Evolutionary conservation across 2,797 vertebrate genomes (phyloP).

Genomic region (Myripristis murdjan): DNA sequence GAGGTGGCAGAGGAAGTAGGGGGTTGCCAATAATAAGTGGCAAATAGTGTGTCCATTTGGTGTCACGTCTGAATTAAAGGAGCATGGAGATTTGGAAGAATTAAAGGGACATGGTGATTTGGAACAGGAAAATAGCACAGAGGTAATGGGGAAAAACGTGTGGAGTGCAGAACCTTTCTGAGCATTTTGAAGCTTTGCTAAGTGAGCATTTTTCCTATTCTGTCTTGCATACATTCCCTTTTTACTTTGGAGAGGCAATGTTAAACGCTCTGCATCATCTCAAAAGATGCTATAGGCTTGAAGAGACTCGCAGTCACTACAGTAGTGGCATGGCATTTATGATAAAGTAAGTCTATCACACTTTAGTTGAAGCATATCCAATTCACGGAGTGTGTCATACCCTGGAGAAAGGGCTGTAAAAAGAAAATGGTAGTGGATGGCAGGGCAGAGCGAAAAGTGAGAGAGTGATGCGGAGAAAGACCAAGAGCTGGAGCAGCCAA

Average conservation of each 20-base stretch:
- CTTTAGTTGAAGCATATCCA: slow-evolving; percentile 70
- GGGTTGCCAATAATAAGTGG: slow-evolving; percentile 15
- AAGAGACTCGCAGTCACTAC: slow-evolving; percentile 33
- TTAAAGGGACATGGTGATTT: slow-evolving; percentile 26
- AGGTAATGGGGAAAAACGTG: neutral
- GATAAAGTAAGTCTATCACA: slow-evolving; percentile 68
- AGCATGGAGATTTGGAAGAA: slow-evolving; percentile 2
- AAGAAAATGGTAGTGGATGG: slow-evolving; percentile 56
- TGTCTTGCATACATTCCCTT: slow-evolving; percentile 12
- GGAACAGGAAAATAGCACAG: neutral
- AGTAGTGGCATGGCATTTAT: slow-evolving; percentile 37
- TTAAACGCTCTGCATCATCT: slow-evolving; percentile 41
- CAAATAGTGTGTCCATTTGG: slow-evolving; percentile 39
- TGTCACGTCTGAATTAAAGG: slow-evolving; percentile 33
- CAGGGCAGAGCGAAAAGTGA: slow-evolving; percentile 35
- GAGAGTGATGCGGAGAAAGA: slow-evolving; percentile 35
- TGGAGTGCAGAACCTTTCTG: neutral
- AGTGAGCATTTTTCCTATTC: slow-evolving; percentile 30
- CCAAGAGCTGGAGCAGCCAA: slow-evolving; percentile 37
- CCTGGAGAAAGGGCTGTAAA: slow-evolving; percentile 39
- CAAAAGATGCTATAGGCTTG: slow-evolving; percentile 44
- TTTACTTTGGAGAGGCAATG: slow-evolving; percentile 3
- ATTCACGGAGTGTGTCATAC: slow-evolving; percentile 57
- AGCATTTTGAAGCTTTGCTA: slow-evolving; percentile 12
- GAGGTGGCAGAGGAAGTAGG: slow-evolving; percentile 5